Evolutionary conservation across 2,113 vertebrate genomes (phyloP).

Genomic region (Meles meles): DNA sequence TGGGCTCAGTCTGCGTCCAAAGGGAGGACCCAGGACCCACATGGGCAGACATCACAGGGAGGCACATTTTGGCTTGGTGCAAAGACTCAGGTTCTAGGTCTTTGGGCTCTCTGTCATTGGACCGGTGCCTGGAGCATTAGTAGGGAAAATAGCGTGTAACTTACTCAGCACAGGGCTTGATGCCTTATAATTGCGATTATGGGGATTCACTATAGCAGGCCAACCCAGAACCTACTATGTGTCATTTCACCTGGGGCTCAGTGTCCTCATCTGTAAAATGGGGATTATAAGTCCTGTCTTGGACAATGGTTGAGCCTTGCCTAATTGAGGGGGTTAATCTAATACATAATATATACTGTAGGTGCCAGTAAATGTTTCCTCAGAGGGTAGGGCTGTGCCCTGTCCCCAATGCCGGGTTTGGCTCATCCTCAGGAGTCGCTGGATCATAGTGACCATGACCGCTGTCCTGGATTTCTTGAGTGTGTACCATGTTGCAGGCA

Average conservation of each 20-base stretch:
- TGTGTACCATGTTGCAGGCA: fast-evolving
- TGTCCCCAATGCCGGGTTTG: not conserved
- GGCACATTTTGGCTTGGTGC: not conserved
- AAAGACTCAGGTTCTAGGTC: not conserved
- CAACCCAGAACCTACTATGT: not conserved
- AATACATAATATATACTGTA: no score
- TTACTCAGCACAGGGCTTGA: not conserved
- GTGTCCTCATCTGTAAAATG: not conserved
- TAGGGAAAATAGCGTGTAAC: not conserved
- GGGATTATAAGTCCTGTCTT: not conserved
- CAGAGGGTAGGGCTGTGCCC: not conserved
- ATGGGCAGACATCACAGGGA: fast-evolving
- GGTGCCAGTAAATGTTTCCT: not conserved
- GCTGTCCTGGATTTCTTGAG: not conserved
- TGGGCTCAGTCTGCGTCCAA: not conserved
- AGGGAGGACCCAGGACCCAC: not conserved
- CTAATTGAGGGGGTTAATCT: not conserved
- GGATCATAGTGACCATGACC: not conserved
- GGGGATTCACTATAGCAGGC: not conserved
- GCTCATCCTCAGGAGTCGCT: not conserved
- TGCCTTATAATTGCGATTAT: no score
- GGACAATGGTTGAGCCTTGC: not conserved
- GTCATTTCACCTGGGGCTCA: not conserved
- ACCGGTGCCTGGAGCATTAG: not conserved
- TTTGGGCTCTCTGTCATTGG: not conserved